Evolutionary conservation across 2,797 vertebrate species (phyloP).

Genomic region (Staurois parvus): DNA sequence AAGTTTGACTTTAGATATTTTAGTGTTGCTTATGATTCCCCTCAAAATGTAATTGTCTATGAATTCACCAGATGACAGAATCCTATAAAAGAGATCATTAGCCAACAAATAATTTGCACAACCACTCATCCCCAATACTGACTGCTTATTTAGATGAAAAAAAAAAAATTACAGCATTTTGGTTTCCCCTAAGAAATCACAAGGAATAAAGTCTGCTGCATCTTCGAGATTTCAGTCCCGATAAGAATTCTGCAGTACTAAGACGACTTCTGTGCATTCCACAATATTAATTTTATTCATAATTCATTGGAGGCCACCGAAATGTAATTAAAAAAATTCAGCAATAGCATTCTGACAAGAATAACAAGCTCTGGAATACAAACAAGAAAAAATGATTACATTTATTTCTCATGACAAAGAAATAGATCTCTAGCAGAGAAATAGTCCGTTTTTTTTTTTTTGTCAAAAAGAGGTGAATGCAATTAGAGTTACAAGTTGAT

Average conservation of each 20-base stretch:
- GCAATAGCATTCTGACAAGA: conserved; percentile 29
- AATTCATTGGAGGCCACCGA: conserved; percentile 37
- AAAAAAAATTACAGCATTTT: neutral
- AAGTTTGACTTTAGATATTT: too few species aligned
- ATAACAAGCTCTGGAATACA: neutral
- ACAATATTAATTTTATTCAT: conserved; percentile 49
- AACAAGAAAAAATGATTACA: conserved; percentile 8
- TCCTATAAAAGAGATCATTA: neutral
- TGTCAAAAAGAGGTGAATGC: too few species aligned
- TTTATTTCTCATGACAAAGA: neutral
- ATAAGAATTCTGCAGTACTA: conserved; percentile 4
- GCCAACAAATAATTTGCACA: neutral
- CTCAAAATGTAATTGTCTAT: neutral
- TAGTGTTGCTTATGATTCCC: neutral
- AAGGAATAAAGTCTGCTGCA: neutral
- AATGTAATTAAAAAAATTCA: conserved; percentile 45
- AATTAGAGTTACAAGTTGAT: too few species aligned
- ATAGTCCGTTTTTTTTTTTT: neutral
- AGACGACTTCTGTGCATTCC: conserved; percentile 3
- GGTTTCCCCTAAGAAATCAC: neutral
- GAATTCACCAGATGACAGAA: neutral
- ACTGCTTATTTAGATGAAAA: neutral
- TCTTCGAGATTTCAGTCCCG: conserved; percentile 3
- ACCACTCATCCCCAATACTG: neutral
- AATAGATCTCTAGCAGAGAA: neutral